Percentiles rank a stretch among this genome's conserved stretches.
phyloP scores from a whole-genome alignment of 1,140 invertebrate genomes.

The Vollenhovia emeryi region DNA sequence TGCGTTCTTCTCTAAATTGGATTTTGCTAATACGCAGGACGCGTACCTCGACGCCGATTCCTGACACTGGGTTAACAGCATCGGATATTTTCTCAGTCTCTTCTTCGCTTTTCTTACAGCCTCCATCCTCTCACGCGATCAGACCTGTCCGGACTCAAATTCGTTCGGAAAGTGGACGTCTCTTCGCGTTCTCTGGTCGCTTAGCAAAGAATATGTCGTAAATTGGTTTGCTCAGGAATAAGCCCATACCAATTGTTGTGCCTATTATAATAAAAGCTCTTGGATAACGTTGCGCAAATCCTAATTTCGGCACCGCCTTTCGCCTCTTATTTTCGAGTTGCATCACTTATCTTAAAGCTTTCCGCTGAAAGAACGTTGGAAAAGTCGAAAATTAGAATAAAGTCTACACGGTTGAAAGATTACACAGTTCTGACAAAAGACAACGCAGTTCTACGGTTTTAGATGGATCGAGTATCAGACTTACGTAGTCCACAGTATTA shows the following conservation, averaged over 20 bases:
- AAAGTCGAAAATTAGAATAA: background rate
- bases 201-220: slow-evolving; percentile 88
- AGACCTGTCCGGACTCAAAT: background rate
- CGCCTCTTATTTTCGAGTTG: slow-evolving; percentile 10
- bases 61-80: slow-evolving; percentile 89
- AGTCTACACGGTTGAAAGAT: background rate
- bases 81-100: slow-evolving; percentile 90
- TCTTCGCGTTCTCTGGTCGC: slow-evolving; percentile 51
- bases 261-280: slow-evolving; percentile 80
- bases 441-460: slow-evolving; percentile 43
- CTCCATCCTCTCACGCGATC: slow-evolving; percentile 86
- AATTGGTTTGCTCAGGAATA: slow-evolving; percentile 90
- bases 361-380: slow-evolving; percentile 70
- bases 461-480: slow-evolving; percentile 57
- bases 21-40: slow-evolving; percentile 90
- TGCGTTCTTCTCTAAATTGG: slow-evolving; percentile 90
- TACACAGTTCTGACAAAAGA: background rate
- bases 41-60: slow-evolving; percentile 90
- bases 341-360: slow-evolving; percentile 73
- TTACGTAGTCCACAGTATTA: slow-evolving; percentile 83
- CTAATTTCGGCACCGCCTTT: background rate
- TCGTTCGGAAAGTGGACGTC: slow-evolving; percentile 22
- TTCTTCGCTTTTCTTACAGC: slow-evolving; percentile 90
- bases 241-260: slow-evolving; percentile 83
- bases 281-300: slow-evolving; percentile 85